These are phyloP conservation scores for Drosophila kanekoi DNA, from an alignment of 2,888 invertebrate genomes.

Conservation along the genomic window DNA sequence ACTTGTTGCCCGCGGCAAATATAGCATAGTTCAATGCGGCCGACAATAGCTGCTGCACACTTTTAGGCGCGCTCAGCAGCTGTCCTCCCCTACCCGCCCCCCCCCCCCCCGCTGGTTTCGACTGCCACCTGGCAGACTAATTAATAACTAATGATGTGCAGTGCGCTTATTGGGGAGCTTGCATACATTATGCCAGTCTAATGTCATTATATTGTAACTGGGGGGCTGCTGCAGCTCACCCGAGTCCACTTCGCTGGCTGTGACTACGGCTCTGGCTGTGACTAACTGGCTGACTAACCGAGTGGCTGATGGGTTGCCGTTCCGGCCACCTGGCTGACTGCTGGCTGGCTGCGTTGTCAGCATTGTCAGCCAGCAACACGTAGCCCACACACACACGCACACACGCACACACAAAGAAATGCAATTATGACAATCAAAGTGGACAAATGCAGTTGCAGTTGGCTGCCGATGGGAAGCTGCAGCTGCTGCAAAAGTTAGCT, in stretches of 20 bases:
- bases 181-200: slow-evolving; percentile 72
- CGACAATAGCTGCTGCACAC: slow-evolving; percentile 52
- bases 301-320: slow-evolving; percentile 7
- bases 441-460: slow-evolving; percentile 65
- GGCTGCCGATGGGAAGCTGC: neutral
- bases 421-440: slow-evolving; percentile 77
- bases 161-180: slow-evolving; percentile 71
- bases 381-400: slow-evolving; percentile 14
- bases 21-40: slow-evolving; percentile 37
- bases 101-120: no score
- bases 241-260: neutral
- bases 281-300: slow-evolving; percentile 27
- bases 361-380: slow-evolving; percentile 28
- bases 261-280: no score
- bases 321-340: neutral
- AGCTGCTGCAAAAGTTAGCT: neutral
- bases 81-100: no score
- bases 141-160: slow-evolving; percentile 79
- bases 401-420: slow-evolving; percentile 55
- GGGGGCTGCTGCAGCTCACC: slow-evolving; percentile 4
- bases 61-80: slow-evolving; percentile 15
- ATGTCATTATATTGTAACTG: slow-evolving; percentile 66
- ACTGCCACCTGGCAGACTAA: slow-evolving; percentile 43
- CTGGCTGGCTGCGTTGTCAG: neutral
- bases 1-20: slow-evolving; percentile 39